phyloP scores from a whole-genome alignment of 2,113 vertebrate genomes.

The Anarhynchus alexandrinus region DNA sequence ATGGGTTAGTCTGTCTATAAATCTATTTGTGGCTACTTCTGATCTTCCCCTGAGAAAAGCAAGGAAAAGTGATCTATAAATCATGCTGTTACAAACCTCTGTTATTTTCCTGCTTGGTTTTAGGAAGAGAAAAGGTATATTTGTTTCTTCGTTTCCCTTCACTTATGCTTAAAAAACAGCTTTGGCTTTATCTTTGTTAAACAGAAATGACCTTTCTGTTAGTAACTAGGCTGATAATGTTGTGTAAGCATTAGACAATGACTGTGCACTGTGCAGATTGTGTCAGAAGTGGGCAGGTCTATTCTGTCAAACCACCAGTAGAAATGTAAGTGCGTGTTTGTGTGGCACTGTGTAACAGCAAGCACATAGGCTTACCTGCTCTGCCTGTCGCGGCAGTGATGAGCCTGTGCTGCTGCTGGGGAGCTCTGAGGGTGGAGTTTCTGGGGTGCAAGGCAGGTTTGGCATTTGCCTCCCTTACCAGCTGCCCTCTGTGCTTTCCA shows the following conservation, averaged over 20 bases:
- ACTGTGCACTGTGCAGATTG: neutral
- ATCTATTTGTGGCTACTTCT: neutral
- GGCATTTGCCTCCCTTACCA: neutral
- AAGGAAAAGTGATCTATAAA: neutral
- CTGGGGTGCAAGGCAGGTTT: neutral
- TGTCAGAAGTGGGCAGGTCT: neutral
- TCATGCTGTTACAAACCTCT: neutral
- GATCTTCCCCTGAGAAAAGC: neutral
- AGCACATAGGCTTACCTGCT: neutral
- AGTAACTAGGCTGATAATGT: neutral
- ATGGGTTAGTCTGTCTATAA: neutral
- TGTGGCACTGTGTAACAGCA: neutral
- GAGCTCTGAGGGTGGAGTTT: neutral
- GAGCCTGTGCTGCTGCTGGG: neutral
- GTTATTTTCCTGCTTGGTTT: neutral
- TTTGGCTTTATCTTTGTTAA: constrained; percentile 44
- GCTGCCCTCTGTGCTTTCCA: neutral
- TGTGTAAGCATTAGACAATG: neutral
- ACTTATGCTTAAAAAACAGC: neutral
- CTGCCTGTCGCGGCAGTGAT: neutral
- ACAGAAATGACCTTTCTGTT: constrained; percentile 25
- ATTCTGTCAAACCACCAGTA: neutral
- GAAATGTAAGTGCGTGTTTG: neutral
- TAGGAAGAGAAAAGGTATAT: neutral
- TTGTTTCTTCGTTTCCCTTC: neutral